phyloP scores from a whole-genome alignment of 1,140 invertebrate genomes.

The Ips typographus region DNA sequence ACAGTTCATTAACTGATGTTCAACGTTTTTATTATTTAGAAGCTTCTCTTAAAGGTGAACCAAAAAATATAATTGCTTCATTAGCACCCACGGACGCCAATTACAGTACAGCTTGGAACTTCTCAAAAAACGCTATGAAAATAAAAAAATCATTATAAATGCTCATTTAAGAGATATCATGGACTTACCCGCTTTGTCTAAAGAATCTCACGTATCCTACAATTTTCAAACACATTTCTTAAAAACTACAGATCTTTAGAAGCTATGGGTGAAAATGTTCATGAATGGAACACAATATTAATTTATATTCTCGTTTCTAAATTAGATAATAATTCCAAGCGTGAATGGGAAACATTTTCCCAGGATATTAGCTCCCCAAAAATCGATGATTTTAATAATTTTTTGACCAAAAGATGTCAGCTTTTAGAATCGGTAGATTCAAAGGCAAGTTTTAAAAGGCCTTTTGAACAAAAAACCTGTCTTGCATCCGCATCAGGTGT shows the following conservation, averaged over 20 bases:
- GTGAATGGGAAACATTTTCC: neutral
- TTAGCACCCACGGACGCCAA: conserved; percentile 14
- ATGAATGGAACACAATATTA: neutral
- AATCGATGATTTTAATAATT: conserved; percentile 1
- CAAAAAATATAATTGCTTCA: conserved; percentile 32
- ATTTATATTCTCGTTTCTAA: neutral
- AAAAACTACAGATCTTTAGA: conserved; percentile 15
- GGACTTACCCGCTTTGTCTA: neutral
- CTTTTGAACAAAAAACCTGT: neutral
- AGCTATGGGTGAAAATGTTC: neutral
- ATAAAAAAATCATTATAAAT: conserved; percentile 29
- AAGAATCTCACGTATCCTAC: conserved; percentile 13
- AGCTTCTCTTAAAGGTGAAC: conserved; percentile 37
- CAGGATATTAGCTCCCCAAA: neutral
- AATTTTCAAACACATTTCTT: conserved; percentile 17
- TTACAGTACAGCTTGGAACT: conserved; percentile 23
- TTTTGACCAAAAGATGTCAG: conserved; percentile 1
- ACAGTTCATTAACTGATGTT: conserved; percentile 35
- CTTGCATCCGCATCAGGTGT: neutral
- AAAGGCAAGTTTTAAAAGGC: neutral
- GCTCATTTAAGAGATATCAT: conserved; percentile 18
- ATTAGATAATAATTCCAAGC: no score
- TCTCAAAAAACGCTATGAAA: conserved; percentile 25
- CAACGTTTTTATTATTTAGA: conserved; percentile 45
- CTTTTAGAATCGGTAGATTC: conserved; percentile 1